Base-by-base conservation (phyloP, 2,888 invertebrate genomes). In the Coelinius sp. region DNA sequence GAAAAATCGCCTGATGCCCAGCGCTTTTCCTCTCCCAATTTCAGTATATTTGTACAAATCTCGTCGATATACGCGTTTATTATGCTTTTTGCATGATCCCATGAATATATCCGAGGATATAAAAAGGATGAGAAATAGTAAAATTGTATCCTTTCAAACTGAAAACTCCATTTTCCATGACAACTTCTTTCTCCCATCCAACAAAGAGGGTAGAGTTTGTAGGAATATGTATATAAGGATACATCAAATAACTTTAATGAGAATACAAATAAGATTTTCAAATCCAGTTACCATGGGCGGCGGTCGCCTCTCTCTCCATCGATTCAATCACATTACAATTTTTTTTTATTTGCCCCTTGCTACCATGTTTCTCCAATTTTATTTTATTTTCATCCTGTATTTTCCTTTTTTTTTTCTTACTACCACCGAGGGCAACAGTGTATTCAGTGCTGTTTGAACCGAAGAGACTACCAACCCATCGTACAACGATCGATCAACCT, bases 1-100 rank as follows among this genome's bases (percentile, higher is more conserved):
- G 73, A 59, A 62, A 63, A 65, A 70, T 73, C 63, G 49, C 62
- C 27, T 46, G 70, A 72, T 73, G 73, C 73, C 46, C 71, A 67
- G 52, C 66, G 71, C 65, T 14, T 38, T 24, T 35, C 20, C n/a
- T 27, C 17, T 22, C 22, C 17, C 20, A n/a, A 46, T 64, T 52
- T 70, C 59, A 20, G 25, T 70, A 35, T 70, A 64, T 70, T 63
- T 69, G n/a, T 70, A 64, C 52, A 70, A 63, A 70, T 70, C 70
- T 52, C 49, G 22, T 66, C 70, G 63, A 70, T 70, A 66, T 44
- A 31, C 52, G 44, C 52, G 14, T 53, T n/a, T n/a, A n/a, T n/a
- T 65, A 24, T 46, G 46, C 62, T 17, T 44, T 25, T 70, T 64
- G 35, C 59, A 63, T 56, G 41, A 56, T 56, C 25, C 38, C 24